A percentile compares a stretch with the other conserved stretches of the same genome.
Evolutionary conservation across 2,888 invertebrate species (phyloP).

Genomic region (Vandiemenella viatica): DNA sequence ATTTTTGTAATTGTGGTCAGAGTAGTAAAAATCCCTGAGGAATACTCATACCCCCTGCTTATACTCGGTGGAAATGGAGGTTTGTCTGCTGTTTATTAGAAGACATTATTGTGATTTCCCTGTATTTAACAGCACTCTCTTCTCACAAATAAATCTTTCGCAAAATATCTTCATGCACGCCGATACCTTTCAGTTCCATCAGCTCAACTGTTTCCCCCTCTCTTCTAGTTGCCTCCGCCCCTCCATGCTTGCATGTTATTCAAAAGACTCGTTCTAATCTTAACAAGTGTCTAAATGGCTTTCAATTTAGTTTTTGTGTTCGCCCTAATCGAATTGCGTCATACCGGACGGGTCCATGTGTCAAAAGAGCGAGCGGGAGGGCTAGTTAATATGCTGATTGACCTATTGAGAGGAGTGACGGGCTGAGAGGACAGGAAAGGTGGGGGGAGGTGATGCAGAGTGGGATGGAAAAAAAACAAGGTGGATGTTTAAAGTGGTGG

Average conservation of each 20-base stretch:
- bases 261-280: constrained; percentile 8
- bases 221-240: neutral
- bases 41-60: too few species aligned
- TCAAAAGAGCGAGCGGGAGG: constrained; percentile 1
- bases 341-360: neutral
- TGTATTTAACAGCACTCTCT: too few species aligned
- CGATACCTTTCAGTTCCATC: too few species aligned
- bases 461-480: neutral
- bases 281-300: constrained; percentile 13
- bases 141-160: too few species aligned
- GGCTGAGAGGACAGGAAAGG: neutral
- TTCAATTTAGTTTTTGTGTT: constrained; percentile 9
- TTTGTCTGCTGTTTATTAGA: too few species aligned
- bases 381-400: constrained; percentile 8
- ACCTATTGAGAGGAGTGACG: constrained; percentile 1
- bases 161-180: too few species aligned
- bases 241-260: neutral
- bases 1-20: too few species aligned
- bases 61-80: too few species aligned
- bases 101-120: too few species aligned
- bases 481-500: neutral
- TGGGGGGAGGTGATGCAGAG: too few species aligned
- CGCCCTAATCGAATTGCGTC: constrained; percentile 8
- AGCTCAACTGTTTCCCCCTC: neutral
- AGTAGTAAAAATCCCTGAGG: too few species aligned